Base-by-base conservation (phyloP, 2,797 vertebrate species). In the Paramormyrops hopkinsi region DNA sequence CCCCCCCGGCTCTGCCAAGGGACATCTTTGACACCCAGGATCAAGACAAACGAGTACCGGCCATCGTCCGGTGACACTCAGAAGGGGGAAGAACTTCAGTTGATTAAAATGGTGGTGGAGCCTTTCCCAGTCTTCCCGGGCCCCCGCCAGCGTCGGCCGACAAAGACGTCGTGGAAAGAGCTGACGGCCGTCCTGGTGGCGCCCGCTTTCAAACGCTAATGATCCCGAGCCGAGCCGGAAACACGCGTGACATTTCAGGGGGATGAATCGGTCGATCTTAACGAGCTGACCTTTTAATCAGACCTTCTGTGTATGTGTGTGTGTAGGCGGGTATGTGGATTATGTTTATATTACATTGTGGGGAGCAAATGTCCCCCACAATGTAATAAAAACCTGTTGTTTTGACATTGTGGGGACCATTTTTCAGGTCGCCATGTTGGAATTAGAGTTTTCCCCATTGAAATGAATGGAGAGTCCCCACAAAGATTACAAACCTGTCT, bases 251-350 rank as follows among this genome's bases (percentile, higher is more conserved):
- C 84, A 89, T 89, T 89, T 89, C 62, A 89, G 22, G 88, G 54
- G 22, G 44, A 65, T 53, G 69, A 89, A 89, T 89, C 50, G 84
- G 11, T 89, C 84, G 33, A 56, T 89, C 65, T 87, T 89, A 89
- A 89, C 69, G 86, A 89, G 85, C 86, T 89, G 85, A 88, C 89
- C 51, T 88, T 88, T 89, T 89, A 89, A 73, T 87, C 89, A 44
- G 76, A 56, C 87, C 89, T 25, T 59, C 51, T 89, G 89, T 25
- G 69, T 73, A 84, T 50, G 22, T 82, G 76, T 82, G 19, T 79
- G 25, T 33, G 29, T 17, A 33, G 14, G 4, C 44, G 12, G 37
- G 7, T 37, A 14, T 79, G 12, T 79, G 62, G 6, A n/a, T 79
- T 41, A 41, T 41, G 29, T 79, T 33, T 41, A 17, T 41, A 79